Conservation (phyloP, 2,113 vertebrate species). For the Sisor rabdophorus region DNA sequence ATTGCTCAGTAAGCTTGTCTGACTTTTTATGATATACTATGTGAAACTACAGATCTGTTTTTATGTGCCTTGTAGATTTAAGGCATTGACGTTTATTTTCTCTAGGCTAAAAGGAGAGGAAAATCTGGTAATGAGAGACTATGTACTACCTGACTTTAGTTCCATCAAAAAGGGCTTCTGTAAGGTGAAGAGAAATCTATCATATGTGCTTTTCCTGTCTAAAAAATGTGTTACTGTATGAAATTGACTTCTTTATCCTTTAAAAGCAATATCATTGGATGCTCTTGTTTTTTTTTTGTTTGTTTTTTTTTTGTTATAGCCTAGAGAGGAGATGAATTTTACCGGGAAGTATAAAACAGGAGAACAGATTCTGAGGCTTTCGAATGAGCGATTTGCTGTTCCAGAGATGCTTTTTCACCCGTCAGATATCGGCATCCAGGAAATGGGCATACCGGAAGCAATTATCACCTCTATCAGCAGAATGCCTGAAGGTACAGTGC, state of each 20-base stretch:
- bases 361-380: slow-evolving; percentile 90
- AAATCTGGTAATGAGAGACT: slow-evolving; percentile 89
- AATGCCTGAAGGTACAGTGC: slow-evolving; percentile 82
- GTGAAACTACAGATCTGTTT: not conserved
- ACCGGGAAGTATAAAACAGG: slow-evolving; percentile 94
- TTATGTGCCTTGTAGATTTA: not conserved
- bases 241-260: not conserved
- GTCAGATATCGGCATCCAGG: slow-evolving; percentile 94
- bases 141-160: slow-evolving; percentile 97
- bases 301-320: slow-evolving; percentile 66
- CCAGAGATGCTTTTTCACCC: slow-evolving; percentile 97
- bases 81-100: not conserved
- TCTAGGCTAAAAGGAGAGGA: slow-evolving; percentile 88
- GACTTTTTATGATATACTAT: not conserved
- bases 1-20: slow-evolving; percentile 86
- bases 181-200: slow-evolving; percentile 75
- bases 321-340: slow-evolving; percentile 90
- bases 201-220: not conserved
- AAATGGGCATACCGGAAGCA: slow-evolving; percentile 97
- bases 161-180: slow-evolving; percentile 97
- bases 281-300: too few species aligned
- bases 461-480: slow-evolving; percentile 87
- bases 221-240: not conserved
- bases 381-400: slow-evolving; percentile 94
- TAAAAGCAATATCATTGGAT: not conserved